These are phyloP conservation scores for Caenorhabditis imperialis DNA, from an alignment of 2,888 invertebrate species.

Conservation along the genomic window DNA sequence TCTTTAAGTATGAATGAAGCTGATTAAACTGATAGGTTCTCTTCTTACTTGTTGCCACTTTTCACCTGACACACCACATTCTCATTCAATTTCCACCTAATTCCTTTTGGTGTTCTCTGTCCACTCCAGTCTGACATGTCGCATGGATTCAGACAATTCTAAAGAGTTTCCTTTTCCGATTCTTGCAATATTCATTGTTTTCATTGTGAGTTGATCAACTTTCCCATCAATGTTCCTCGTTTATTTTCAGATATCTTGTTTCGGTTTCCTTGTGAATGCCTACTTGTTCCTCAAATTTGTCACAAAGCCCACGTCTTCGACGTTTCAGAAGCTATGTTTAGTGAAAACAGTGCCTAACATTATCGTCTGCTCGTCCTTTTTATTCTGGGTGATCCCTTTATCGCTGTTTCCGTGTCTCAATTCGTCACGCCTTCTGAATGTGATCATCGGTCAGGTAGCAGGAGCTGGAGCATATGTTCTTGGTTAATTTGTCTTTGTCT, in stretches of 20 bases:
- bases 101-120: constrained; percentile 3
- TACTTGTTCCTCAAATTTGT: constrained; percentile 21
- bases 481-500: neutral
- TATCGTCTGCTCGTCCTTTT: constrained; percentile 23
- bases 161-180: neutral
- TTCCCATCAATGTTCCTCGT: neutral
- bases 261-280: constrained; percentile 11
- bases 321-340: constrained; percentile 33
- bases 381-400: constrained; percentile 27
- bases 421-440: constrained; percentile 22
- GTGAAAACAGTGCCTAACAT: constrained; percentile 36
- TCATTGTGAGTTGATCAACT: neutral
- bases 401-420: constrained; percentile 2
- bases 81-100: constrained; percentile 5
- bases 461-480: constrained; percentile 32
- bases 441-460: constrained; percentile 24
- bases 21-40: neutral
- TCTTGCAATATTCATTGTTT: neutral
- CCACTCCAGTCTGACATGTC: neutral
- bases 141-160: neutral
- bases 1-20: no score
- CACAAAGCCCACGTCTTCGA: neutral
- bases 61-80: neutral
- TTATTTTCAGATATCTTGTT: constrained; percentile 1
- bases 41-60: constrained; percentile 8